Conservation (phyloP, 2,888 invertebrate genomes). For the Petrolisthes cinctipes region DNA sequence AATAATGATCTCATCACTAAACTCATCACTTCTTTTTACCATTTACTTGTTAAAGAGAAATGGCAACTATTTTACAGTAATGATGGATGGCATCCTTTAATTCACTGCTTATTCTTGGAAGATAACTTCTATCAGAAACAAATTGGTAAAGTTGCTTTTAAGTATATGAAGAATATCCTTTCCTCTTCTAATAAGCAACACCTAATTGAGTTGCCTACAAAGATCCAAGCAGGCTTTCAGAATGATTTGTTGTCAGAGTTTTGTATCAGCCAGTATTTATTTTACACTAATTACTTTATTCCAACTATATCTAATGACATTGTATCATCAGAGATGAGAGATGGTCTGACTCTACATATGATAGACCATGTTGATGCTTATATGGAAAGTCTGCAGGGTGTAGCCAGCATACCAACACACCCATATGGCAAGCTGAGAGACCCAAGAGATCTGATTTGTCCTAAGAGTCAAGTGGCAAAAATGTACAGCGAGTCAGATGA, state of each 20-base stretch:
- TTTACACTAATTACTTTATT: slow-evolving; percentile 22
- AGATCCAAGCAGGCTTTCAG: slow-evolving; percentile 14
- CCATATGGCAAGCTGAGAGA: slow-evolving; percentile 20
- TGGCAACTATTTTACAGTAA: slow-evolving; percentile 5
- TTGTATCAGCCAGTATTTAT: neutral
- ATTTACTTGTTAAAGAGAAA: slow-evolving; percentile 6
- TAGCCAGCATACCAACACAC: slow-evolving; percentile 29
- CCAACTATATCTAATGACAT: slow-evolving; percentile 16
- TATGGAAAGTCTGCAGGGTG: neutral
- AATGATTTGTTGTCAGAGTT: neutral
- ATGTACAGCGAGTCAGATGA: slow-evolving; percentile 34
- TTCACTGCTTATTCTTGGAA: slow-evolving; percentile 20
- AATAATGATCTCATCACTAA: neutral
- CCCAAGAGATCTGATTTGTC: slow-evolving; percentile 20
- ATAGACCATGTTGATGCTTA: slow-evolving; percentile 5
- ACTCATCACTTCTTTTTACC: slow-evolving; percentile 20
- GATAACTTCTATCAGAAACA: neutral
- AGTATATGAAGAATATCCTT: slow-evolving; percentile 21
- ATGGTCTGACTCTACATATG: slow-evolving; percentile 26
- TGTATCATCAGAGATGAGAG: slow-evolving; percentile 13
- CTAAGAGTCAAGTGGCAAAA: neutral
- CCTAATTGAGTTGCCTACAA: slow-evolving; percentile 23
- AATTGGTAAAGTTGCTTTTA: slow-evolving; percentile 35
- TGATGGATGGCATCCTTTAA: slow-evolving; percentile 14
- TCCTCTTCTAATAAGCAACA: neutral